Conservation (phyloP, 2,113 vertebrate species). For the Pseudonaja textilis region DNA sequence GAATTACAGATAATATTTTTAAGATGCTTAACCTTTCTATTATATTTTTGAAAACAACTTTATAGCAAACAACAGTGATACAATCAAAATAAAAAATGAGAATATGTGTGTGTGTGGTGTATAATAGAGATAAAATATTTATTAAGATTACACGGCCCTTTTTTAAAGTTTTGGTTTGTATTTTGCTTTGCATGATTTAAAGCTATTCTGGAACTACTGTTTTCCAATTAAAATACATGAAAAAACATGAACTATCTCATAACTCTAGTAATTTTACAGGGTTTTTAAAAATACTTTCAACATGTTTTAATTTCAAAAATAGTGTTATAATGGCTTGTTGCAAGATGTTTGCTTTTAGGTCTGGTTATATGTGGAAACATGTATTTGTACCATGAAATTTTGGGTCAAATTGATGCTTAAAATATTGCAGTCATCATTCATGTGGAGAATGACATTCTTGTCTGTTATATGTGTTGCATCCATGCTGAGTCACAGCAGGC, state of each 20-base stretch:
- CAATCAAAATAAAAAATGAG: not conserved
- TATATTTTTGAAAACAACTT: not conserved
- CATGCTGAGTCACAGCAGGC: conserved; percentile 4
- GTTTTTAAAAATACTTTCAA: not conserved
- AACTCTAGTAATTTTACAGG: not conserved
- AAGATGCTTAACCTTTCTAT: not conserved
- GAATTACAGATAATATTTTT: not conserved
- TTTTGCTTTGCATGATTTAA: not conserved
- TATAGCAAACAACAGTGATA: not conserved
- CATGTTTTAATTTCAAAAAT: not conserved
- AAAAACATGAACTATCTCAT: not conserved
- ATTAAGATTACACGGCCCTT: not conserved
- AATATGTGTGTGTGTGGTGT: not conserved
- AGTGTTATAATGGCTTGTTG: not conserved
- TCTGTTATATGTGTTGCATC: not conserved
- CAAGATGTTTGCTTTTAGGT: not conserved
- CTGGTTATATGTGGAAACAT: not conserved
- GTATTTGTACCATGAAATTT: not conserved
- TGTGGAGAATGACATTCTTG: not conserved
- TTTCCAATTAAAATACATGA: not conserved
- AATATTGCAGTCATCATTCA: not conserved
- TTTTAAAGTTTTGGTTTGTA: not conserved
- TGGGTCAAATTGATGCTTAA: not conserved
- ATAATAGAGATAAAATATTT: not conserved
- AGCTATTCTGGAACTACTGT: not conserved